Evolutionary conservation across 2,888 invertebrate genomes (phyloP).

Genomic region (Diplolepis rosae): DNA sequence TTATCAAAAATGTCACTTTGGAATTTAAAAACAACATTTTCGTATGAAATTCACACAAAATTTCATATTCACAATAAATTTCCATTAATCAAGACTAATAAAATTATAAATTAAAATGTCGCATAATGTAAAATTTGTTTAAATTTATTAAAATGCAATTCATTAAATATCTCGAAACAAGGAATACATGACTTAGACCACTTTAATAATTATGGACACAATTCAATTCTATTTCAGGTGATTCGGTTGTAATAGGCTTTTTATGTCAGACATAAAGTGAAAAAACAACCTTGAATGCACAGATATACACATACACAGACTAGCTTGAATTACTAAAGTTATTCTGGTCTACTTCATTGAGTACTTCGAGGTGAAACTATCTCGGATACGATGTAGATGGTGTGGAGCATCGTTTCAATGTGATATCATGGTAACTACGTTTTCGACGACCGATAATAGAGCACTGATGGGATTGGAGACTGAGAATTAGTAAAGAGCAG

Average conservation of each 20-base stretch:
- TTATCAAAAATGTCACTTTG: too few species aligned
- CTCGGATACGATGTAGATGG: background rate
- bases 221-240: background rate
- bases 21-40: too few species aligned
- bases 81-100: too few species aligned
- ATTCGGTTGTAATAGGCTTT: background rate
- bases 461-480: background rate
- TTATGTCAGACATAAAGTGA: background rate
- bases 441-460: slow-evolving; percentile 21
- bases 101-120: too few species aligned
- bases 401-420: background rate
- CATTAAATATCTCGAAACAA: too few species aligned
- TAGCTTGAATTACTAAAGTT: slow-evolving; percentile 5
- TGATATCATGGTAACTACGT: slow-evolving; percentile 20
- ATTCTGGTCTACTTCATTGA: slow-evolving; percentile 5
- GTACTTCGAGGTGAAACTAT: slow-evolving; percentile 12
- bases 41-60: too few species aligned
- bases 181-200: too few species aligned
- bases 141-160: too few species aligned
- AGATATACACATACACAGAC: background rate
- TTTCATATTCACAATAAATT: too few species aligned
- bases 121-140: too few species aligned
- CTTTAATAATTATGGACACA: too few species aligned
- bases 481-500: slow-evolving; percentile 12
- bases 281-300: background rate